These are phyloP conservation scores for Halesus radiatus DNA, from an alignment of 1,140 invertebrate genomes.

Conservation along the genomic window DNA sequence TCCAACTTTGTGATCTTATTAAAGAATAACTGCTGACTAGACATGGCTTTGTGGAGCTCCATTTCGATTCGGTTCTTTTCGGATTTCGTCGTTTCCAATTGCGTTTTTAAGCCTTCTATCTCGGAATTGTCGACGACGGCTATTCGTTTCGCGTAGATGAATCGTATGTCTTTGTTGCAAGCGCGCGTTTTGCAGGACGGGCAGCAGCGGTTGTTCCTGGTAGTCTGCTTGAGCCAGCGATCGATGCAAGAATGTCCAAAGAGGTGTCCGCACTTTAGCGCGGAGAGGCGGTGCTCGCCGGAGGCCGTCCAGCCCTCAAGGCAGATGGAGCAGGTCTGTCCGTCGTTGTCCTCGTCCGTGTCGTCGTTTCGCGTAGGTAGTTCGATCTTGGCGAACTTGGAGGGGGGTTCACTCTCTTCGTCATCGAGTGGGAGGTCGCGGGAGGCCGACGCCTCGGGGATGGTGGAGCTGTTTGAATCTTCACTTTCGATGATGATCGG, in stretches of 20 bases:
- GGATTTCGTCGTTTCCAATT: conserved; percentile 65
- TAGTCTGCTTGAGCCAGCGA: conserved; percentile 77
- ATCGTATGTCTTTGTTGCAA: conserved; percentile 77
- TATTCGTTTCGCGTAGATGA: conserved; percentile 73
- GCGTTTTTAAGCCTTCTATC: conserved; percentile 69
- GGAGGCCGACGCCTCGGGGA: neutral
- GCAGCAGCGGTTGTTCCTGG: conserved; percentile 72
- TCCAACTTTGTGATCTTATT: conserved; percentile 67
- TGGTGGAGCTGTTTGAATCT: neutral
- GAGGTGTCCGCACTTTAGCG: conserved; percentile 91
- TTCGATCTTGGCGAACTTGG: conserved; percentile 9
- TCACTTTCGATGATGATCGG: conserved; percentile 17
- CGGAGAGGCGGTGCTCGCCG: conserved; percentile 86
- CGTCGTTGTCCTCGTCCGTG: conserved; percentile 72
- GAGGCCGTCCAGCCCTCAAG: conserved; percentile 88
- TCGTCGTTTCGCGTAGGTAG: conserved; percentile 20
- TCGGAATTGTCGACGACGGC: conserved; percentile 70
- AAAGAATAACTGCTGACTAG: conserved; percentile 59
- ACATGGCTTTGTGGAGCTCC: conserved; percentile 60
- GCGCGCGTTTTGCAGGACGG: conserved; percentile 91
- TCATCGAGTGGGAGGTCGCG: neutral
- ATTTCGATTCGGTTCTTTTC: conserved; percentile 63
- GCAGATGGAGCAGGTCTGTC: conserved; percentile 87
- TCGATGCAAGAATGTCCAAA: conserved; percentile 89
- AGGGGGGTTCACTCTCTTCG: neutral